Conservation (phyloP, 2,888 invertebrate species). For the Coleophora deauratella region DNA sequence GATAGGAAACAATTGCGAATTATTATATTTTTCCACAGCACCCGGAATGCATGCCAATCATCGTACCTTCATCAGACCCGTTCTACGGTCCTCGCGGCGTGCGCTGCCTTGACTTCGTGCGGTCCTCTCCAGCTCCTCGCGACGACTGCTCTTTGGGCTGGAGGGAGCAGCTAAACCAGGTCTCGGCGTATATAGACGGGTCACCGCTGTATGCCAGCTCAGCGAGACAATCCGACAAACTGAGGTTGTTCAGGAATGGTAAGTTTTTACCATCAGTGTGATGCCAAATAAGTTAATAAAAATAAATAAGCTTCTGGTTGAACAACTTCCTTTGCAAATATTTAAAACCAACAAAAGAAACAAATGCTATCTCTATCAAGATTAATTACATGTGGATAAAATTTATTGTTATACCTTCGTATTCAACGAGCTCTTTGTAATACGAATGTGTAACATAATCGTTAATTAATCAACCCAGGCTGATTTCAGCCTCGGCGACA, state of each 20-base stretch:
- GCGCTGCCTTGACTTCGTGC: constrained; percentile 86
- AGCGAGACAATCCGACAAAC: constrained; percentile 79
- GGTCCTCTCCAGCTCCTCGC: constrained; percentile 86
- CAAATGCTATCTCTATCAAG: no score
- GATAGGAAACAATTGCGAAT: background rate
- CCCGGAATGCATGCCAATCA: constrained; percentile 89
- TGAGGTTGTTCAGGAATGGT: constrained; percentile 86
- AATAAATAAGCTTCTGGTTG: no score
- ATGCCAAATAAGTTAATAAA: no score
- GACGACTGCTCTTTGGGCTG: constrained; percentile 87
- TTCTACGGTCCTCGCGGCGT: constrained; percentile 82
- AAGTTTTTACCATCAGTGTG: no score
- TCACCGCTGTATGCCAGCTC: constrained; percentile 89
- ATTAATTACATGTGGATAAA: no score
- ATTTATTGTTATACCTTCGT: no score
- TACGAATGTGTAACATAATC: no score
- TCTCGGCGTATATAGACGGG: constrained; percentile 87
- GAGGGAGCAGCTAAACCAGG: constrained; percentile 89
- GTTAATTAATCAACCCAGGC: no score
- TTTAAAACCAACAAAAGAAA: no score
- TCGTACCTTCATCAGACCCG: constrained; percentile 80
- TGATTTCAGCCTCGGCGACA: no score
- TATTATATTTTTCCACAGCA: constrained; percentile 65
- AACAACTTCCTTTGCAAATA: no score
- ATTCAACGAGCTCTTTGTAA: no score